phyloP scores from a whole-genome alignment of 2,797 vertebrate genomes.

The Numenius phaeopus region DNA sequence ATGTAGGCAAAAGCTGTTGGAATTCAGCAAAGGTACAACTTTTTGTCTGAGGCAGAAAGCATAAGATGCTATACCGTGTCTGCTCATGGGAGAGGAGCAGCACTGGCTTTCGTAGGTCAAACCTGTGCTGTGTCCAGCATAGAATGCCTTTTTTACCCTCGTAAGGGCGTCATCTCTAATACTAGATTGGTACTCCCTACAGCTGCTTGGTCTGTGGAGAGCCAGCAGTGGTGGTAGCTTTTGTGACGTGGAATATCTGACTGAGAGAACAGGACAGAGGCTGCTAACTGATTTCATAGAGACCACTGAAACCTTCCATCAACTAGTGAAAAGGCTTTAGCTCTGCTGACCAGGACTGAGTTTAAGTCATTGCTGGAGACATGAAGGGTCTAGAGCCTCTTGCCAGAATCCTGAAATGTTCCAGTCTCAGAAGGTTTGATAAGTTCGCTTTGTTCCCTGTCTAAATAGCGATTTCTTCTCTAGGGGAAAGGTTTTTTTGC shows the following conservation, averaged over 20 bases:
- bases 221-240: not conserved
- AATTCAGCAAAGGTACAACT: not conserved
- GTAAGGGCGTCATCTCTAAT: not conserved
- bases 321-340: not conserved
- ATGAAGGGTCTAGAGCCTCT: not conserved
- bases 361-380: not conserved
- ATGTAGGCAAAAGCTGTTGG: not conserved
- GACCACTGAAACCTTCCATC: not conserved
- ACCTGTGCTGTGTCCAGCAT: not conserved
- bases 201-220: not conserved
- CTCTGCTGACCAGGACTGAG: not conserved
- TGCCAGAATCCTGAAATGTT: not conserved
- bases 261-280: not conserved
- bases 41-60: not conserved
- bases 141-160: not conserved
- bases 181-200: not conserved
- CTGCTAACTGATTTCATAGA: not conserved
- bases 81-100: not conserved
- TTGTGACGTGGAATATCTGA: not conserved
- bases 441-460: constrained; percentile 16
- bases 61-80: not conserved
- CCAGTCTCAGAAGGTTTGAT: not conserved
- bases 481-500: constrained; percentile 53
- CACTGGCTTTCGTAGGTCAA: not conserved
- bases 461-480: constrained; percentile 48